Percentiles rank a stretch among this genome's conserved stretches.
phyloP scores from a whole-genome alignment of 2,888 invertebrate genomes.

The Habroteleia sp. region DNA sequence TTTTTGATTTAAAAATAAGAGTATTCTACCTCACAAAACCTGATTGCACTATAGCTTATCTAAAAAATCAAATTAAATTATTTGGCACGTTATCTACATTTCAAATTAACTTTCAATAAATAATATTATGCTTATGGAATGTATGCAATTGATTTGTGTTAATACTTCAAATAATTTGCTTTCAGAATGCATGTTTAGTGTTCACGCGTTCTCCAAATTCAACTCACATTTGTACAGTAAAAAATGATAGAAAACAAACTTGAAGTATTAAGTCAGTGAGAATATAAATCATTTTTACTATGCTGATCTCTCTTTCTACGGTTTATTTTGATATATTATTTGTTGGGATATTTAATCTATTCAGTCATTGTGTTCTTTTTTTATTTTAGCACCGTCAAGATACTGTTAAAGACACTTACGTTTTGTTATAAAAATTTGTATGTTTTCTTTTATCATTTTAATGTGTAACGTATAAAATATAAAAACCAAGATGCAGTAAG shows the following conservation, averaged over 20 bases:
- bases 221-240: no score
- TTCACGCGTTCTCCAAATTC: no score
- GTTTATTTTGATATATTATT: constrained; percentile 23
- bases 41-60: constrained; percentile 6
- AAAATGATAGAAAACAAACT: constrained; percentile 1
- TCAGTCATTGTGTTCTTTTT: constrained; percentile 41
- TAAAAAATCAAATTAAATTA: constrained; percentile 24
- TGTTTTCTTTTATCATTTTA: constrained; percentile 1
- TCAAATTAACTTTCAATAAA: not conserved
- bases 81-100: constrained; percentile 43
- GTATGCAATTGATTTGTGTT: constrained; percentile 20
- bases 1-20: constrained; percentile 16
- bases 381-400: constrained; percentile 55
- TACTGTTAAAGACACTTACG: constrained; percentile 55
- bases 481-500: constrained; percentile 1
- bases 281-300: no score
- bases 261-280: not conserved
- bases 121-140: constrained; percentile 24
- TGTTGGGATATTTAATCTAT: constrained; percentile 25
- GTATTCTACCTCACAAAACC: constrained; percentile 47
- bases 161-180: not conserved
- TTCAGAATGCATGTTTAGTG: no score
- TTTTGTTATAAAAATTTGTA: constrained; percentile 9
- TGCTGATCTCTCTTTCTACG: constrained; percentile 3
- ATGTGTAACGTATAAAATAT: constrained; percentile 16